Conservation (phyloP, 2,113 vertebrate species). For the Ochotona curzoniae region DNA sequence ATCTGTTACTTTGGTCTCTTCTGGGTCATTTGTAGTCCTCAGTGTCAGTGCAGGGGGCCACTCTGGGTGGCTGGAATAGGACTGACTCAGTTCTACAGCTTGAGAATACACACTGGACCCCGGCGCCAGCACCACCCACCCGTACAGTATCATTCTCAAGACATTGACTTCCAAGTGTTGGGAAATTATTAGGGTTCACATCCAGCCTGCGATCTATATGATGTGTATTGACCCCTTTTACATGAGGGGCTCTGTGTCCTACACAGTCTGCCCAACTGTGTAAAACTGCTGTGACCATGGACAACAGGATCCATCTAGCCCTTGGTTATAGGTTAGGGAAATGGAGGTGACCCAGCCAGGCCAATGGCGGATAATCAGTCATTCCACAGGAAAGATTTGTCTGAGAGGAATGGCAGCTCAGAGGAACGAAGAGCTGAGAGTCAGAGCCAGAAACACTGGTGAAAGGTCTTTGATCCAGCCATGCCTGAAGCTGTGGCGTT, state of each 20-base stretch:
- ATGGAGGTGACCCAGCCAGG: neutral
- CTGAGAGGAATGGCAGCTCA: neutral
- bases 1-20: neutral
- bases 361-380: neutral
- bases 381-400: neutral
- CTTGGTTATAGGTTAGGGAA: neutral
- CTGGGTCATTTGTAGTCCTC: neutral
- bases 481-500: neutral
- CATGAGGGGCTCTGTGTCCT: neutral
- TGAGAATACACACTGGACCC: neutral
- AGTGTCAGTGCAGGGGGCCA: neutral
- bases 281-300: neutral
- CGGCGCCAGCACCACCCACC: neutral
- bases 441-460: neutral
- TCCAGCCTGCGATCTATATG: neutral
- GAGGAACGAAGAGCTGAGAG: neutral
- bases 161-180: neutral
- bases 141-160: neutral
- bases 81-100: neutral
- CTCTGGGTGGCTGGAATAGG: neutral
- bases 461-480: neutral
- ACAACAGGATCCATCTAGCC: neutral
- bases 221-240: neutral
- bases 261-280: neutral
- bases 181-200: neutral